phyloP scores from a whole-genome alignment of 2,797 vertebrate species.

The Anguilla marmorata region DNA sequence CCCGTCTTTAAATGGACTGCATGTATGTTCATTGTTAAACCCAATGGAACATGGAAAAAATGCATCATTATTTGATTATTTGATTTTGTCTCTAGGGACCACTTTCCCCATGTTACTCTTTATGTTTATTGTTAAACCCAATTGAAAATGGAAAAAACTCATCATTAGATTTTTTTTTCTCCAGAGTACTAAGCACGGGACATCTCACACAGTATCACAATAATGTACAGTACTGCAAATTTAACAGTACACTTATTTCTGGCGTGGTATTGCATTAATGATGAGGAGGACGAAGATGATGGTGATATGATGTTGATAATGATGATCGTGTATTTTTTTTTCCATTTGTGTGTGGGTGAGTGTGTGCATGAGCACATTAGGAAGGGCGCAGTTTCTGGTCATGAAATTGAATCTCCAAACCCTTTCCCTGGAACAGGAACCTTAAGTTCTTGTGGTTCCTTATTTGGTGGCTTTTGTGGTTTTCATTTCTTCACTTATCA shows the following conservation, averaged over 20 bases:
- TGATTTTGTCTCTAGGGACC: not conserved
- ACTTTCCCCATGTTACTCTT: not conserved
- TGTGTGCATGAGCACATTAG: not conserved
- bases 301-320: too few species aligned
- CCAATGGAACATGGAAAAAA: not conserved
- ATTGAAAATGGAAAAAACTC: not conserved
- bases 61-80: not conserved
- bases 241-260: too few species aligned
- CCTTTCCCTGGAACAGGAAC: not conserved
- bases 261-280: too few species aligned
- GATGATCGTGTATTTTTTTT: too few species aligned
- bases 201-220: not conserved
- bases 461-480: conserved; percentile 13
- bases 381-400: not conserved
- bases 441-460: not conserved
- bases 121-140: not conserved
- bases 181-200: not conserved
- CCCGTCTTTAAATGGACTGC: too few species aligned
- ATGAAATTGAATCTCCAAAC: not conserved
- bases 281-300: too few species aligned
- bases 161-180: not conserved
- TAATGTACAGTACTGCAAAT: too few species aligned
- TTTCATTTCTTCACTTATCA: not conserved
- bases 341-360: not conserved
- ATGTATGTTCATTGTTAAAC: not conserved